Percentiles rank a stretch among this genome's conserved stretches.
phyloP scores from a whole-genome alignment of 2,888 invertebrate genomes.

The Tiphia femorata region DNA sequence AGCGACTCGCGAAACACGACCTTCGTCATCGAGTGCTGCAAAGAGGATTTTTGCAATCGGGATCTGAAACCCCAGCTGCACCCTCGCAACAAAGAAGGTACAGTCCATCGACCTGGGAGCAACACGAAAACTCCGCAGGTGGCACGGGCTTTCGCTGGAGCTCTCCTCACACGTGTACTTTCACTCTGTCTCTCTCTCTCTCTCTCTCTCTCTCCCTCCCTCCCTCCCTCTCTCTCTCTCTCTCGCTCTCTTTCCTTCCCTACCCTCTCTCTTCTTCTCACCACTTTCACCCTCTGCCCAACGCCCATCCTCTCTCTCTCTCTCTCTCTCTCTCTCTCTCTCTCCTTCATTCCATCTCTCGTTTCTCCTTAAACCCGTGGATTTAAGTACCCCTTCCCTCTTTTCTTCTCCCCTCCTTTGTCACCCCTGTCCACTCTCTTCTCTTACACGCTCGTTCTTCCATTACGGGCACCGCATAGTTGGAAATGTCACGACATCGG shows the following conservation, averaged over 20 bases:
- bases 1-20: slow-evolving; percentile 81
- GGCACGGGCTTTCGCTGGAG: slow-evolving; percentile 49
- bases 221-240: background rate
- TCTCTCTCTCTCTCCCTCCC: background rate
- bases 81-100: slow-evolving; percentile 77
- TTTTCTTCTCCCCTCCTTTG: background rate
- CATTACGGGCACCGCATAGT: no score
- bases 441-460: no score
- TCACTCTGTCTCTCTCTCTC: slow-evolving; percentile 9
- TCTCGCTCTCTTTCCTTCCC: background rate
- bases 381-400: background rate
- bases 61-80: slow-evolving; percentile 78
- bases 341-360: background rate
- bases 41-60: slow-evolving; percentile 83
- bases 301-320: background rate
- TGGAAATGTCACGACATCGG: no score
- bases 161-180: slow-evolving; percentile 3
- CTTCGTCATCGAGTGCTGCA: slow-evolving; percentile 87
- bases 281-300: background rate
- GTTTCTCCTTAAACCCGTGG: background rate
- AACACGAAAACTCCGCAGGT: slow-evolving; percentile 51
- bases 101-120: slow-evolving; percentile 55
- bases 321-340: background rate
- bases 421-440: background rate
- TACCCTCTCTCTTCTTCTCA: background rate